Conservation (phyloP, 2,113 vertebrate species). For the Mesembrinibis cayennensis region DNA sequence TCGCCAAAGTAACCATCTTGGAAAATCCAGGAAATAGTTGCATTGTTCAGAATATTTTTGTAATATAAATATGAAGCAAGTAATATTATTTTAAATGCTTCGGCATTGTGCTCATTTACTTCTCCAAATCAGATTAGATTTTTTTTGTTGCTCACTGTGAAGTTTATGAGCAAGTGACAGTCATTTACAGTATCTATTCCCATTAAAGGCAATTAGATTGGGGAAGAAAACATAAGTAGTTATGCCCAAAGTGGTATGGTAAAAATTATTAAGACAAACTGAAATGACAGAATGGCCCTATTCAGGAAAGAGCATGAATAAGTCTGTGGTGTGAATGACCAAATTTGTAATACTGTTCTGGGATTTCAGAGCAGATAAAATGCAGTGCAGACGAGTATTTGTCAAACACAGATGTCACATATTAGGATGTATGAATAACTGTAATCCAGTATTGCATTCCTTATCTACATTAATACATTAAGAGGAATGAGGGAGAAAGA, state of each 20-base stretch:
- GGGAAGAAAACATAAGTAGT: background rate
- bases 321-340: background rate
- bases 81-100: background rate
- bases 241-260: background rate
- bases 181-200: background rate
- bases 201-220: background rate
- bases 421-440: background rate
- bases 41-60: background rate
- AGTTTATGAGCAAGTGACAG: background rate
- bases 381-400: background rate
- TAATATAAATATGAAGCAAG: background rate
- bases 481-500: background rate
- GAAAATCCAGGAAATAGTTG: background rate
- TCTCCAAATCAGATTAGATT: background rate
- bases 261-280: background rate
- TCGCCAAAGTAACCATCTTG: background rate
- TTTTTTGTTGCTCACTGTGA: background rate
- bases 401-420: background rate
- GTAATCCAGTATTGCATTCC: background rate
- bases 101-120: background rate
- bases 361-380: background rate
- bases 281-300: background rate
- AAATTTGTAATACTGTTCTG: background rate
- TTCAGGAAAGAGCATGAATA: background rate
- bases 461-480: background rate